Base-by-base conservation (phyloP, 2,113 vertebrate genomes). In the Zosterops pallidus region DNA sequence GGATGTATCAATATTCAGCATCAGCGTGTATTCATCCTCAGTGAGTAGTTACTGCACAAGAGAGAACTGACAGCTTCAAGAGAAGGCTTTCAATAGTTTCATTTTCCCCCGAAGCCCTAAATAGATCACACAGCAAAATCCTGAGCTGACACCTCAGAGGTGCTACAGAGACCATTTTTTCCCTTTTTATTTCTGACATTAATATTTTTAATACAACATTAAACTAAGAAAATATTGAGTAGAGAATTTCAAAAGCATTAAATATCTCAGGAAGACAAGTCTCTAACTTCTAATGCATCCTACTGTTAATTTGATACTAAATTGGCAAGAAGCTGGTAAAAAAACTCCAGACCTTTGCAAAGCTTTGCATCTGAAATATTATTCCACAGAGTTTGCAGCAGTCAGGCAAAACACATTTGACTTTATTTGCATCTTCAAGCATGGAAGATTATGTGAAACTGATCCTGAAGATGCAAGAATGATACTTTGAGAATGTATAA, bases 51-150 rank as follows among this genome's bases (percentile, higher is more conserved):
- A 75, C 74, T 74, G 64, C 88, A 57, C n/a, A 88, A 49, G 70
- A 94, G 75, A 76, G 69, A 92, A 59, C 82, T 90, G 94, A 59
- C 78, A 92, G 79, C 84, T 92, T 91, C 80, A 91, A 97, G 79
- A 83, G 89, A 92, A 92, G 71, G 21, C 59, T 92, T 95, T 90
- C 92, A 89, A 89, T 74, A 75, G 68, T 52, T 90, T 74, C 64
- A 57, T 83, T 90, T 95, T 64, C 8, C 91, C 90, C 88, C 5
- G 59, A 92, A 92, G 93, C 79, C 86, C 71, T 86, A 90, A 78
- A 87, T 88, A 90, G 90, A 96, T 95, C 94, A 95, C 88, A 95
- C 71, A 74, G 85, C 85, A 94, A 96, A 96, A 96, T 81, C 82
- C 92, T 67, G 59, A 85, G 68, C 85, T 89, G 85, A 92, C 71